Percentiles rank a stretch among this genome's conserved stretches.
These are phyloP conservation scores for Sapayoa aenigma DNA, from an alignment of 2,113 vertebrate genomes.

Conservation along the genomic window DNA sequence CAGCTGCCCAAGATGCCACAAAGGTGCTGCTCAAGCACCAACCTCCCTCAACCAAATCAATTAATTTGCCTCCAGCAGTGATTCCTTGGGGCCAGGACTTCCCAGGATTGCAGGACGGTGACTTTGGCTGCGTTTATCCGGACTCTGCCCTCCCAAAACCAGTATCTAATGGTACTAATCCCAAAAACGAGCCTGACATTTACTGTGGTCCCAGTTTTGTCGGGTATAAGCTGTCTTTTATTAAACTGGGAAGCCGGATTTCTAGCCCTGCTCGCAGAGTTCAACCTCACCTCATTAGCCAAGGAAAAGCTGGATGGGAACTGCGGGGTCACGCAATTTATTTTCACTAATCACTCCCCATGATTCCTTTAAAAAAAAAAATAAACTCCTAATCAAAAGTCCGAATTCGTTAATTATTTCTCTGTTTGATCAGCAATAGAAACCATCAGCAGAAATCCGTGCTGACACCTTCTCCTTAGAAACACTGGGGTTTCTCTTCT, in stretches of 20 bases:
- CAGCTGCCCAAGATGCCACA: neutral
- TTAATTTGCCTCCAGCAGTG: neutral
- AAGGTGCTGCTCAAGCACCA: neutral
- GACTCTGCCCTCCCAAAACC: neutral
- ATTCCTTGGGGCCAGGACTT: fast-evolving
- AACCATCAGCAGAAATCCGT: constrained; percentile 47
- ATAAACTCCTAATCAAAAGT: neutral
- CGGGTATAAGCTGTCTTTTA: neutral
- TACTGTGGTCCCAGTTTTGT: neutral
- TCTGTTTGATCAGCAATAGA: constrained; percentile 24
- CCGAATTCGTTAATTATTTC: neutral
- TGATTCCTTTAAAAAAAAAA: neutral
- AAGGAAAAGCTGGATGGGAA: neutral
- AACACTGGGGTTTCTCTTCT: neutral
- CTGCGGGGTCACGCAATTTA: neutral
- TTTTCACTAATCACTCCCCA: constrained; percentile 32
- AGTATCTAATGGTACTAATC: fast-evolving
- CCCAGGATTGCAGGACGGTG: fast-evolving
- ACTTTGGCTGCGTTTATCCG: fast-evolving
- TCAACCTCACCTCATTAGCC: constrained; percentile 41
- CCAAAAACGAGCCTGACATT: neutral
- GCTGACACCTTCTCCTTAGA: constrained; percentile 42
- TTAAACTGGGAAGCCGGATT: neutral
- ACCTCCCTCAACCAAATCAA: fast-evolving
- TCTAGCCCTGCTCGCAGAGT: neutral